Percentiles rank a stretch among this genome's conserved stretches.
These are phyloP conservation scores for Ramphastos sulfuratus DNA, from an alignment of 2,113 vertebrate genomes.

Conservation along the genomic window DNA sequence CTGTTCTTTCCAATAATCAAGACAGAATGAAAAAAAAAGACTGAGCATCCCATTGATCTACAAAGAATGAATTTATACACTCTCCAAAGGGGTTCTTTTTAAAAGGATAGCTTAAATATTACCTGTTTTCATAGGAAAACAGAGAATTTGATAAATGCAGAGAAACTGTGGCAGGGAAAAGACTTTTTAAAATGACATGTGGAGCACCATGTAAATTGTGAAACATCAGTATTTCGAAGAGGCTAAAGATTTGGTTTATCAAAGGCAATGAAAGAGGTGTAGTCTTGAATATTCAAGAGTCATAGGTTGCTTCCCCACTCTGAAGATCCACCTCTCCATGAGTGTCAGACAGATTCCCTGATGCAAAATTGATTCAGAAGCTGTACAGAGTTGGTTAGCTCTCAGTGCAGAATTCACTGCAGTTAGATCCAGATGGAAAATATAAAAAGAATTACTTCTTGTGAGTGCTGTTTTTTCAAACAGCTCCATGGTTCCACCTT, in stretches of 20 bases:
- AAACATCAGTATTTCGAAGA: conserved; percentile 1
- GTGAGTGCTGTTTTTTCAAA: neutral
- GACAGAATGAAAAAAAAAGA: conserved; percentile 29
- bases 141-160: neutral
- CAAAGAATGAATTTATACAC: conserved; percentile 22
- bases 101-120: conserved; percentile 26
- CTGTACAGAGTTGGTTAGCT: neutral
- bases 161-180: neutral
- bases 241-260: neutral
- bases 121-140: conserved; percentile 24
- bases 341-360: neutral
- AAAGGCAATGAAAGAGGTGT: neutral
- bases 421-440: neutral
- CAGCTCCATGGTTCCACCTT: neutral
- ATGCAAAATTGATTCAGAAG: neutral
- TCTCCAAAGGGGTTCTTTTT: conserved; percentile 16
- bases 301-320: neutral
- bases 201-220: neutral
- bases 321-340: neutral
- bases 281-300: neutral
- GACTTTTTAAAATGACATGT: neutral
- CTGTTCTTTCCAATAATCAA: conserved; percentile 60
- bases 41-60: neutral
- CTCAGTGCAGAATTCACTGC: neutral
- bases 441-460: neutral